Evolutionary conservation across 1,140 invertebrate species (phyloP).

Genomic region (Dinoponera quadriceps): DNA sequence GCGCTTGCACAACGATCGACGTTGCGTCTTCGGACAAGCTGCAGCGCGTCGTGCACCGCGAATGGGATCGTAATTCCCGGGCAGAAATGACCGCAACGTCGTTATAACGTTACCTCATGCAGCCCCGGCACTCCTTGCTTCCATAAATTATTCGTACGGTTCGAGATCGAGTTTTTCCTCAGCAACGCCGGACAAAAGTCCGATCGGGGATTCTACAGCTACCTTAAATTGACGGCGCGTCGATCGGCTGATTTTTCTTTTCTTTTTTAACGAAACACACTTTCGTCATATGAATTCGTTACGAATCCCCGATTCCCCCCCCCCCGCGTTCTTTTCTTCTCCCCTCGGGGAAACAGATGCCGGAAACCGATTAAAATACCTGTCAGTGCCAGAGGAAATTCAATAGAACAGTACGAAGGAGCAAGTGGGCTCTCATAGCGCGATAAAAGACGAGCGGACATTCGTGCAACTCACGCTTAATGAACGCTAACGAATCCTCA

Average conservation of each 20-base stretch:
- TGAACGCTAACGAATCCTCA: constrained; percentile 39
- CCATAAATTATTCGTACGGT: not conserved
- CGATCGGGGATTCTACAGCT: too few relatives aligned
- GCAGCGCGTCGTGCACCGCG: not conserved
- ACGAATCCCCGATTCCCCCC: too few relatives aligned
- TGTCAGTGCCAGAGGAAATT: not conserved
- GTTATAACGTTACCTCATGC: constrained; percentile 56
- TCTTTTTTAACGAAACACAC: too few relatives aligned
- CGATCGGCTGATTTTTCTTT: too few relatives aligned
- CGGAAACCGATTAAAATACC: not conserved
- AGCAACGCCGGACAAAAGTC: too few relatives aligned
- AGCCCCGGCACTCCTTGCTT: not conserved
- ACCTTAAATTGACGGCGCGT: too few relatives aligned
- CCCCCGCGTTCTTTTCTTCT: too few relatives aligned
- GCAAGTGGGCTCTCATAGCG: not conserved
- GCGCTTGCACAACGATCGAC: constrained; percentile 43
- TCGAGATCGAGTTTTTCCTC: not conserved
- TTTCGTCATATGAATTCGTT: too few relatives aligned
- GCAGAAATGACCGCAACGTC: constrained; percentile 18
- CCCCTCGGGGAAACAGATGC: too few relatives aligned
- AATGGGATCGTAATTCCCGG: constrained; percentile 31
- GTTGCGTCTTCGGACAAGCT: constrained; percentile 25
- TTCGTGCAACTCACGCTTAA: constrained; percentile 49
- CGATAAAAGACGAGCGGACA: constrained; percentile 9
- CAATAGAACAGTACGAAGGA: not conserved